phyloP scores from a whole-genome alignment of 2,797 vertebrate species.

The Antrozous pallidus region DNA sequence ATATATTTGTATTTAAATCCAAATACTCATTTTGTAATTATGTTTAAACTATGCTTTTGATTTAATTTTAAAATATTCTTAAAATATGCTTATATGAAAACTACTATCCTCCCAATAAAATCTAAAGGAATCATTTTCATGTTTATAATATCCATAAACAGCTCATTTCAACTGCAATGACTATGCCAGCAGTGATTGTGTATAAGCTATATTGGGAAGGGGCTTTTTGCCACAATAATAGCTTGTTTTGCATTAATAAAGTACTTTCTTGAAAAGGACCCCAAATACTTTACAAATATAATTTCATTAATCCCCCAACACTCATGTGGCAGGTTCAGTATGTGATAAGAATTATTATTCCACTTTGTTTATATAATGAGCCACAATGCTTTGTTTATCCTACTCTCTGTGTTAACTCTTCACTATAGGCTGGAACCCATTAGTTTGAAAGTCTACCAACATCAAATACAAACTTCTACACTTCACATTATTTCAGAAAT shows the following conservation, averaged over 20 bases:
- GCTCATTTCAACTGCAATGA: not conserved
- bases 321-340: not conserved
- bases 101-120: no score
- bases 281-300: slow-evolving; percentile 31
- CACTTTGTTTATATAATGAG: not conserved
- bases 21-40: no score
- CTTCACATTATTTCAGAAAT: not conserved
- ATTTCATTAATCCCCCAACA: slow-evolving; percentile 24
- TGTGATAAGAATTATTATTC: not conserved
- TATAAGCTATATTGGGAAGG: not conserved
- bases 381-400: not conserved
- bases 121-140: no score
- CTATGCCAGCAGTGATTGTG: not conserved
- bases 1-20: no score
- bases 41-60: no score
- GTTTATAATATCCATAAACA: no score
- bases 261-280: not conserved
- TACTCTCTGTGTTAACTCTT: not conserved
- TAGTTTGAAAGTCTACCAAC: not conserved
- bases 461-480: not conserved
- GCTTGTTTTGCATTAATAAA: not conserved
- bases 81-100: no score
- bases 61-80: no score
- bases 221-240: not conserved
- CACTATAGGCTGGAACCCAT: not conserved